Evolutionary conservation across 2,888 invertebrate genomes (phyloP).

Genomic region (Drosophila subsilvestris): DNA sequence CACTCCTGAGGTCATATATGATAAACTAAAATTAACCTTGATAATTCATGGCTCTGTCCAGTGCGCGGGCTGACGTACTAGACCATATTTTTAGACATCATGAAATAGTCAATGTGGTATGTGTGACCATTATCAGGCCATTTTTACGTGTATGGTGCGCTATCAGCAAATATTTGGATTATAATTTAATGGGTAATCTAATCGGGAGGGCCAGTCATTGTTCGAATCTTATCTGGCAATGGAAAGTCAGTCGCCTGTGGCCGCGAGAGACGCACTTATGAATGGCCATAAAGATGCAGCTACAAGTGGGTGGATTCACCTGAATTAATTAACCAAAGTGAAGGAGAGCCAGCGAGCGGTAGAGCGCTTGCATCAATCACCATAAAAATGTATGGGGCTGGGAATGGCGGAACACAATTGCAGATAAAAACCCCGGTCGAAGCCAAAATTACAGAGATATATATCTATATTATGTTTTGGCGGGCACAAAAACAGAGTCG

Average conservation of each 20-base stretch:
- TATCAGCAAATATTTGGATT: slow-evolving; percentile 27
- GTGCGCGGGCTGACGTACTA: slow-evolving; percentile 20
- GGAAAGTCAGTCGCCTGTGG: slow-evolving; percentile 16
- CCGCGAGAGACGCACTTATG: slow-evolving; percentile 24
- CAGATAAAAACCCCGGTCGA: slow-evolving; percentile 31
- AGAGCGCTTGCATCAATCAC: slow-evolving; percentile 35
- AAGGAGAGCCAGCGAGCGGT: neutral
- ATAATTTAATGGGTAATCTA: slow-evolving; percentile 51
- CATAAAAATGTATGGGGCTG: slow-evolving; percentile 45
- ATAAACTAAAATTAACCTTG: slow-evolving; percentile 26
- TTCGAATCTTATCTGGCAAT: slow-evolving; percentile 46
- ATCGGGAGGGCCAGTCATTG: slow-evolving; percentile 19
- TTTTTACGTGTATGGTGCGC: slow-evolving; percentile 7
- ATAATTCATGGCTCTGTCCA: slow-evolving; percentile 1
- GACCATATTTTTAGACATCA: slow-evolving; percentile 32
- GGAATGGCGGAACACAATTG: slow-evolving; percentile 45
- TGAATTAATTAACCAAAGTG: slow-evolving; percentile 37
- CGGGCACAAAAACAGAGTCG: slow-evolving; percentile 41
- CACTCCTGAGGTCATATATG: neutral
- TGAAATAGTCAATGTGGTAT: slow-evolving; percentile 7
- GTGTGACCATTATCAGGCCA: slow-evolving; percentile 24
- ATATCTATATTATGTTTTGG: slow-evolving; percentile 24
- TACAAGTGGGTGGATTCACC: slow-evolving; percentile 4
- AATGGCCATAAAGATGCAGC: slow-evolving; percentile 43
- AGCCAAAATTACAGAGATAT: slow-evolving; percentile 30